Base-by-base conservation (phyloP, 1,140 invertebrate genomes). In the Aplysia californica region DNA sequence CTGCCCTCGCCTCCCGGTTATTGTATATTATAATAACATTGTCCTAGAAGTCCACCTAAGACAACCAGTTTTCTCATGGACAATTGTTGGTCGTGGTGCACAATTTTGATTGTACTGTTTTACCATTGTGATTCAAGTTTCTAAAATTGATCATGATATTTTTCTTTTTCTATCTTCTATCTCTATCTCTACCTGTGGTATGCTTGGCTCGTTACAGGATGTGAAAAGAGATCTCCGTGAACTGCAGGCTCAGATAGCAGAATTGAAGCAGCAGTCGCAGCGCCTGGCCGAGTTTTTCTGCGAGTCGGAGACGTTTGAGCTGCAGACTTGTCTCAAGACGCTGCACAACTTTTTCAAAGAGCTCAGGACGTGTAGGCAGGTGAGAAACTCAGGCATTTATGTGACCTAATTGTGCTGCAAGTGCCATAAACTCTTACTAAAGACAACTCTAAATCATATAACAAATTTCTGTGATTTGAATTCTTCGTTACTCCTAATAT, bases 231-330 rank as follows among this genome's bases (percentile, higher is more conserved):
- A 83, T 31, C 80, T 86, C 39, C 67, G 71, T 38, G 76, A 79
- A 21, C 78, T 86, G 26, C 83, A 83, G 41, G 55, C 74, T 10
- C 71, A 71, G 15, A 83, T 83, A n/a, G 58, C 79, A 20, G 76
- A 82, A 20, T 67, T 86, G 50, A 72, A 81, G 58, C 58, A 59
- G 4, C 67, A 82, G 58, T 79, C 82, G 20, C 76, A 79, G 21
- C 66, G 75, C 21, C 67, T 86, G 33, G 83, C 82, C 0, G 61
- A 80, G 73, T 86, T 82, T 67, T 83, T 86, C 65, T 84, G 84
- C 78, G 84, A 86, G 68, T 67, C 80, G 23, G 74, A 67, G 1
- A 72, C 67, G 58, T 86, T 86, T 78, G 79, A 83, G 44, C 82
- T 86, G 36, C 82, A 84, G 68, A 39, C 41, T 6, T 82, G 80